Percentiles rank a stretch among this genome's conserved stretches.
phyloP scores from a whole-genome alignment of 2,888 invertebrate species.

The Oscheius sp. region DNA sequence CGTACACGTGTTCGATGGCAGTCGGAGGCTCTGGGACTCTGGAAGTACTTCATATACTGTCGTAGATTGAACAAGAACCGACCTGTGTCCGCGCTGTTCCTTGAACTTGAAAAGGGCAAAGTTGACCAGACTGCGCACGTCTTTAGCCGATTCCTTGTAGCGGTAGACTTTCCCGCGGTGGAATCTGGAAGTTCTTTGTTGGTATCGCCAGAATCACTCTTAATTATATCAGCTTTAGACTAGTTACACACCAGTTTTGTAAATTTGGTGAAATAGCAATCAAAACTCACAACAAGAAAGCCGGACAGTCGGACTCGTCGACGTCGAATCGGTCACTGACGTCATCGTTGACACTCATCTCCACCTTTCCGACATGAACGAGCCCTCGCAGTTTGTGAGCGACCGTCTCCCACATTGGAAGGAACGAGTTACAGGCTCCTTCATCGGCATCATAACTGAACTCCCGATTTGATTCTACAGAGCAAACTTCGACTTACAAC shows the following conservation, averaged over 20 bases:
- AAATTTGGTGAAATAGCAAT: neutral
- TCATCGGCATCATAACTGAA: conserved; percentile 72
- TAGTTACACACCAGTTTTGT: neutral
- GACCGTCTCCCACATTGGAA: conserved; percentile 73
- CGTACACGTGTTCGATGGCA: conserved; percentile 72
- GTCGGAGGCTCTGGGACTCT: conserved; percentile 73
- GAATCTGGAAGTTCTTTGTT: conserved; percentile 53
- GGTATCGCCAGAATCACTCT: neutral
- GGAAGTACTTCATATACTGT: neutral
- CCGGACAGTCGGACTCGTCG: conserved; percentile 73
- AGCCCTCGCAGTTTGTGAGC: conserved; percentile 68
- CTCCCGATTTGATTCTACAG: neutral
- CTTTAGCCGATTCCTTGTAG: conserved; percentile 72
- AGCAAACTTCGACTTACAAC: conserved; percentile 65
- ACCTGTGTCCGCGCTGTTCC: conserved; percentile 61
- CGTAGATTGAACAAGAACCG: conserved; percentile 1
- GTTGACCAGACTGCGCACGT: conserved; percentile 68
- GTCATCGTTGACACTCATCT: conserved; percentile 71
- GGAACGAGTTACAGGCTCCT: conserved; percentile 69
- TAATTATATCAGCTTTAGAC: neutral
- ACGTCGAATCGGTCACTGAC: conserved; percentile 72
- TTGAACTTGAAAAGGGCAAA: conserved; percentile 73
- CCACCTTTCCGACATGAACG: conserved; percentile 72
- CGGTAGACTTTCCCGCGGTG: conserved; percentile 73
- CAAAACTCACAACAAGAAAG: conserved; percentile 67